Percentiles rank a stretch among this genome's conserved stretches.
These are phyloP conservation scores for Cotesia vestalis DNA, from an alignment of 1,140 invertebrate species.

Conservation along the genomic window DNA sequence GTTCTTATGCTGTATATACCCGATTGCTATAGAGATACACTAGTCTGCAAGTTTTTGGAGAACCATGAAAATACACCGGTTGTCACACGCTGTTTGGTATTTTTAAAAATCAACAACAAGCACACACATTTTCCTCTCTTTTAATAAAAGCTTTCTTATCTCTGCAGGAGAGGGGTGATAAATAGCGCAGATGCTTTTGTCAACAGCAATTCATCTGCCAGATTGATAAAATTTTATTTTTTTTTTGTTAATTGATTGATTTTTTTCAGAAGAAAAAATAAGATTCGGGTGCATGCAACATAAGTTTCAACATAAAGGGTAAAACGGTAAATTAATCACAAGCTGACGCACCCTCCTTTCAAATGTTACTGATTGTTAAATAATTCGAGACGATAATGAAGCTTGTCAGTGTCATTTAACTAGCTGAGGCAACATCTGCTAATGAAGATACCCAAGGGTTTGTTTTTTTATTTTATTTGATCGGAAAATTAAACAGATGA, in stretches of 20 bases:
- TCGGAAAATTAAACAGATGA: background rate
- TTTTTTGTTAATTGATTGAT: too few species aligned
- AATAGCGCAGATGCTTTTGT: too few species aligned
- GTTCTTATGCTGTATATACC: slow-evolving; percentile 25
- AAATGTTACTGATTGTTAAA: background rate
- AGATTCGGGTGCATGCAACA: background rate
- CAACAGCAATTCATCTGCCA: too few species aligned
- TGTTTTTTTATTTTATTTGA: background rate
- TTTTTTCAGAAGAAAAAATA: too few species aligned
- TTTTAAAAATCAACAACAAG: slow-evolving; percentile 7
- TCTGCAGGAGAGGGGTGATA: background rate
- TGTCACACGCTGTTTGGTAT: slow-evolving; percentile 25
- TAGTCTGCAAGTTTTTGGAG: background rate
- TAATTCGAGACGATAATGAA: slow-evolving; percentile 6
- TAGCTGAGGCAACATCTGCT: background rate
- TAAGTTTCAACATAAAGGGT: background rate
- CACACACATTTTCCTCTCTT: background rate
- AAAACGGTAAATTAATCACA: background rate
- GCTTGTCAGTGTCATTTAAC: slow-evolving; percentile 7
- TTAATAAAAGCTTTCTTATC: background rate
- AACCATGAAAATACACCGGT: slow-evolving; percentile 23
- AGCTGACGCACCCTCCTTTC: background rate
- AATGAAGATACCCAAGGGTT: background rate
- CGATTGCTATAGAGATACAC: background rate
- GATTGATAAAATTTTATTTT: too few species aligned